Evolutionary conservation across 2,113 vertebrate species (phyloP), one percentile per base, ranked within the genome.

Genomic region (Microcebus jonahi): DNA sequence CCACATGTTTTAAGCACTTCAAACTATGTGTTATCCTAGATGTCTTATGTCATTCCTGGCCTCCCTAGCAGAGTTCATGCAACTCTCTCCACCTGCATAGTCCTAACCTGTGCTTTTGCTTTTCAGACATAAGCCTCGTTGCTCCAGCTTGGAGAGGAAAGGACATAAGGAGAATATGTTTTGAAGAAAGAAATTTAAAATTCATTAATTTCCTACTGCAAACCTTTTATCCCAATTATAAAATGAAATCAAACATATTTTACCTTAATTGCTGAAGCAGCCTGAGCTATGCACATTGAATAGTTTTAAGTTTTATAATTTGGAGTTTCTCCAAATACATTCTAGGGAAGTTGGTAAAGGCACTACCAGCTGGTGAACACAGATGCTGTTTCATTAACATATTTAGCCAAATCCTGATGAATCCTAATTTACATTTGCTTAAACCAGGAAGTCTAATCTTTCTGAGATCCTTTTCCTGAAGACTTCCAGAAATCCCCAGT

Each of bases 351-450:
- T 80, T 90, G 75, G 75, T 76, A 27, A 90, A 95, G 90, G 42
- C 42, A 36, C 53, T 89, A 76, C 39, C 68, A 92, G 92, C 94
- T 96, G 92, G 87, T 95, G 73, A 90, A 67, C 73, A 73, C 86
- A 83, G 82, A 94, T 89, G 81, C 88, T 77, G 67, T 82, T 85
- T 91, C 92, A 89, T 91, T 96, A 87, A 84, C 23, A 86, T 80
- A 91, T 45, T 97, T 95, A 95, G 87, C 83, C 94, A 92, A 91
- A 94, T 83, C 59, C 87, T 90, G 88, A 73, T 71, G 53, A 90
- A 92, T 90, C 59, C 65, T 94, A 83, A 88, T 92, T 87, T 92
- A 79, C 39, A 92, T 94, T 93, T 96, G 13, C 39, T 87, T 88
- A 84, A 95, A 59, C n/a, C 55, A 88, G n/a, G 84, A 87, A 81